A percentile compares a stretch with the other conserved stretches of the same genome.
Conservation (phyloP, 2,888 invertebrate genomes). For the Acronicta leporina region DNA sequence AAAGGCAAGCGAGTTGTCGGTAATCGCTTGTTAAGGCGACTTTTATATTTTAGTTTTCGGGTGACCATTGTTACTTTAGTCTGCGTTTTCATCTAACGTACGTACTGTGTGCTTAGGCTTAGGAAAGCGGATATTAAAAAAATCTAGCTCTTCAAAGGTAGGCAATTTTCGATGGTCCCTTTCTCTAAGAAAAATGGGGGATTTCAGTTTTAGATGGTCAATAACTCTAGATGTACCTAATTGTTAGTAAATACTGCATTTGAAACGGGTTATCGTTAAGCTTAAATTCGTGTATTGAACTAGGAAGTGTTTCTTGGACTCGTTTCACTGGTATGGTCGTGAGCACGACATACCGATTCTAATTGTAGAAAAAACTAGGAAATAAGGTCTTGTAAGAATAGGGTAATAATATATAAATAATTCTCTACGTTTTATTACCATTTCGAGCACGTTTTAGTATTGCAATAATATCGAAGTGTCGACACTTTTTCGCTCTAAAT, state of each 20-base stretch:
- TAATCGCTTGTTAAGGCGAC: no score
- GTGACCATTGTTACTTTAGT: no score
- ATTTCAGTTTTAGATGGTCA: no score
- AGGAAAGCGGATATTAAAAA: no score
- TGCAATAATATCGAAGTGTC: slow-evolving; percentile 15
- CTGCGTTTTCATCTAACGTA: no score
- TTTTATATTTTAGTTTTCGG: no score
- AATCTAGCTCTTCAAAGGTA: no score
- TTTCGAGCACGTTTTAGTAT: slow-evolving; percentile 13
- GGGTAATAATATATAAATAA: slow-evolving; percentile 13
- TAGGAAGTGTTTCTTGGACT: slow-evolving; percentile 37
- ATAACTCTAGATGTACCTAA: no score
- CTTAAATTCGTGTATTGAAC: slow-evolving; percentile 26
- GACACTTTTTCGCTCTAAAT: slow-evolving; percentile 9
- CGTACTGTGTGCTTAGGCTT: no score
- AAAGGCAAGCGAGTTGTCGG: no score
- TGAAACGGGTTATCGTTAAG: slow-evolving; percentile 14
- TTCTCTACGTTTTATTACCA: slow-evolving; percentile 8
- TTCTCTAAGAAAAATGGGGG: no score
- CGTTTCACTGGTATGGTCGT: slow-evolving; percentile 34
- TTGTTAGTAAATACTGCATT: background rate
- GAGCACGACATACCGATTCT: slow-evolving; percentile 20
- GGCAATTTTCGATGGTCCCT: no score
- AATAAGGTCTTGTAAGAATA: slow-evolving; percentile 18
- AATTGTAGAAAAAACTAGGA: slow-evolving; percentile 41